phyloP scores from a whole-genome alignment of 1,140 invertebrate genomes.

The Frieseomelitta varia region DNA sequence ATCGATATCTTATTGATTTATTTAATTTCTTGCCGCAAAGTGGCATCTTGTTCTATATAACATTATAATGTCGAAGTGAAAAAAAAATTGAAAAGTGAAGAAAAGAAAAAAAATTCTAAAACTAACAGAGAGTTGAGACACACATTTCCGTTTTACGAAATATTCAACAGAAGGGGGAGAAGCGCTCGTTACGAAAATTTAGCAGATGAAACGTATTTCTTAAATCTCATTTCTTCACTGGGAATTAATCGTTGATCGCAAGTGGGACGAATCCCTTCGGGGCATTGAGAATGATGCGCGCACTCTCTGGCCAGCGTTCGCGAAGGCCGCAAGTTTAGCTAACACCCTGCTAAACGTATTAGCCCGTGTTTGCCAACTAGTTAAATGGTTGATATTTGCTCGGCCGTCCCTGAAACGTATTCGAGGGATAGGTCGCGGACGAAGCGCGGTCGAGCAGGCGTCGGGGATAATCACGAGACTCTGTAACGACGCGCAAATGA shows the following conservation, averaged over 20 bases:
- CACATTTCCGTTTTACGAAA: too few species aligned
- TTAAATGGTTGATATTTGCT: slow-evolving; percentile 61
- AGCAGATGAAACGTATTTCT: too few species aligned
- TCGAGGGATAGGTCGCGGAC: slow-evolving; percentile 28
- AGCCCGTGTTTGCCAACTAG: slow-evolving; percentile 60
- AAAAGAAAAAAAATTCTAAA: too few species aligned
- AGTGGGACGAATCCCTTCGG: neutral
- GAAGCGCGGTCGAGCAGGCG: neutral
- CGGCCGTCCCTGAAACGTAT: slow-evolving; percentile 44
- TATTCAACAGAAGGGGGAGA: too few species aligned
- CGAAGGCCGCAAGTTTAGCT: slow-evolving; percentile 22
- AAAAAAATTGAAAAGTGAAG: too few species aligned
- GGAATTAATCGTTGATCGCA: slow-evolving; percentile 37
- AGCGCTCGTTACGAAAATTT: too few species aligned
- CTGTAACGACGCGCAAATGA: slow-evolving; percentile 55
- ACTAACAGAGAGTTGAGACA: too few species aligned
- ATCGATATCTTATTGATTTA: too few species aligned
- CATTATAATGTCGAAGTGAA: too few species aligned
- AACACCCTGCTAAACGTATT: slow-evolving; percentile 50
- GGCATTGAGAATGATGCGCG: neutral
- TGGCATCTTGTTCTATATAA: too few species aligned
- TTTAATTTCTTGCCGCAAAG: too few species aligned
- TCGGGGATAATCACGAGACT: slow-evolving; percentile 45
- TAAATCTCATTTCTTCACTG: too few species aligned
- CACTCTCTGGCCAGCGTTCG: neutral